phyloP scores from a whole-genome alignment of 1,140 invertebrate species.

The Oryctes rhinoceros region DNA sequence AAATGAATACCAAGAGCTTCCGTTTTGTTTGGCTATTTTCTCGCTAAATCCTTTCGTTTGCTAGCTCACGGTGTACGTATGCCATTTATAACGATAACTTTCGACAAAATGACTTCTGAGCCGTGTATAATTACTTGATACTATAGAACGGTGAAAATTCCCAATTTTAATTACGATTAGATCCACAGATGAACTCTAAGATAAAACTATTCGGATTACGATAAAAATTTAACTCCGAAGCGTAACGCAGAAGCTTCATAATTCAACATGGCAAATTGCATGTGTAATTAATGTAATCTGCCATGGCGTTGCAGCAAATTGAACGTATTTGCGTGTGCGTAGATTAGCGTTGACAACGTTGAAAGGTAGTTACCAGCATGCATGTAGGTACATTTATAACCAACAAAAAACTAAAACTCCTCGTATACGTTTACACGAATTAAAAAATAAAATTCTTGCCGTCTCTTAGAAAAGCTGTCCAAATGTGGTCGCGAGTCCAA shows the following conservation, averaged over 20 bases:
- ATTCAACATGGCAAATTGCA: constrained; percentile 39
- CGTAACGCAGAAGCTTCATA: constrained; percentile 30
- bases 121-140: neutral
- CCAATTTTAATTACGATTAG: constrained; percentile 24
- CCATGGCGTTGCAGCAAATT: constrained; percentile 15
- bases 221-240: constrained; percentile 39
- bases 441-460: too few species aligned
- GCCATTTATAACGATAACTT: too few species aligned
- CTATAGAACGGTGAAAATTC: neutral
- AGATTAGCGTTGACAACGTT: neutral
- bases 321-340: constrained; percentile 3
- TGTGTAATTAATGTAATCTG: constrained; percentile 40
- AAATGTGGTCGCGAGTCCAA: too few species aligned
- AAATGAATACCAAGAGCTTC: too few species aligned
- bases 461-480: too few species aligned
- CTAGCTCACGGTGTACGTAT: too few species aligned
- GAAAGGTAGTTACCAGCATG: neutral
- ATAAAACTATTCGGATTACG: constrained; percentile 38
- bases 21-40: too few species aligned
- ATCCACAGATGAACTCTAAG: constrained; percentile 21
- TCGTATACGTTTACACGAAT: too few species aligned
- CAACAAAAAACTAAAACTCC: neutral
- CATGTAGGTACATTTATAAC: neutral
- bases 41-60: too few species aligned
- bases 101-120: neutral